Evolutionary conservation across 2,113 vertebrate genomes (phyloP), one percentile per base, ranked within the genome.

Genomic region (Hystrix brachyura): DNA sequence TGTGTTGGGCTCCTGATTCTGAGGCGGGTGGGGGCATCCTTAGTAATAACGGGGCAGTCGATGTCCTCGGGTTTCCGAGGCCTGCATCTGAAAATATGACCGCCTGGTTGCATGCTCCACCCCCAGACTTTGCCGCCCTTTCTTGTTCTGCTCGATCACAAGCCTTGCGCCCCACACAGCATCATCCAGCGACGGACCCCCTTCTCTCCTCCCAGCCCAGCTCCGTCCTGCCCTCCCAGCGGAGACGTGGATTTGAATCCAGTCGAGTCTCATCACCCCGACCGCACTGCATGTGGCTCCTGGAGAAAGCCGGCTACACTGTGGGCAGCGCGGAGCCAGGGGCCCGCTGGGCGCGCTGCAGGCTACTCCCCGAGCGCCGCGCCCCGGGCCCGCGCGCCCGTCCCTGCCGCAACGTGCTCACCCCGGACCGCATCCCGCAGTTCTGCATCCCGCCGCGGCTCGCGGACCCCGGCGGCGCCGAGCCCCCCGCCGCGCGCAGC

Each of bases 381-480:
- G 3, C 21, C 21, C 57, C 17, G 1, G 57, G 25, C 23, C 48
- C 79, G 8, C 34, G 55, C 12, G 2, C 19, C 8, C 53, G 62
- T 19, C 19, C 95, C 82, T 98, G 93, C n/a, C 98, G 97, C 78
- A 98, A 98, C 32, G 95, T 98, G 46, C 96, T 98, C 91, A 98
- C 98, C 2, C 98, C 98, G 0, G 98, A 98, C 25, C 93, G 95
- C 65, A 98, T 98, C 91, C 98, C 98, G 17, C 94, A 89, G 38
- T 98, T 98, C 87, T 98, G 85, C 92, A 98, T 98, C 90, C 98
- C 98, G 4, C 98, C 98, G 5, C 92, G 94, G 38, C 97, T 98
- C 25, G 90, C 53, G 1, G 85, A 55, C 65, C 59, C 91, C 0
- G 64, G 90, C 3, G 64, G 64, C 46, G 0, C 72, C 10, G 67